Evolutionary conservation across 2,888 invertebrate species (phyloP).

Genomic region (Leucania comma): DNA sequence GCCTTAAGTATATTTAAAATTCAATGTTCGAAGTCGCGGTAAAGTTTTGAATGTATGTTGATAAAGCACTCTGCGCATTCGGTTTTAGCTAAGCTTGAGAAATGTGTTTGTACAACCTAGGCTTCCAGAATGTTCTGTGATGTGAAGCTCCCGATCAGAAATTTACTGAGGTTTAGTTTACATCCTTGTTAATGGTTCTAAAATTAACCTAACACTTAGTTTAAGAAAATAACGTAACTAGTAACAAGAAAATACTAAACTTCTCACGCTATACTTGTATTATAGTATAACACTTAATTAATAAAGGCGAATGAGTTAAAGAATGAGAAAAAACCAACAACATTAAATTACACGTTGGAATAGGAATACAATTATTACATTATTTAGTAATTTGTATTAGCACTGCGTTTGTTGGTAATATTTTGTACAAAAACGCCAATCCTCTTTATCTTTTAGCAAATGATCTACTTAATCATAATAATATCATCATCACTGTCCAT

Average conservation of each 20-base stretch:
- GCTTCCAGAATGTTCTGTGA: constrained; percentile 16
- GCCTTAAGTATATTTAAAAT: constrained; percentile 45
- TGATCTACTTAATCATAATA: constrained; percentile 17
- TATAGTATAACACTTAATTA: too few species aligned
- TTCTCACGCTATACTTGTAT: too few species aligned
- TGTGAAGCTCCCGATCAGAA: constrained; percentile 17
- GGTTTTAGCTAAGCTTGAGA: constrained; percentile 47
- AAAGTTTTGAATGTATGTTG: constrained; percentile 52
- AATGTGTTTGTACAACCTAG: constrained; percentile 48
- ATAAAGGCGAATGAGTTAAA: too few species aligned
- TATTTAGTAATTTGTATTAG: background rate
- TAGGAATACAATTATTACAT: background rate
- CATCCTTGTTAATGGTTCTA: constrained; percentile 20
- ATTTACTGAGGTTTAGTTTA: constrained; percentile 15
- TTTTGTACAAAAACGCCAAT: background rate
- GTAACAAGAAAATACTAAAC: too few species aligned
- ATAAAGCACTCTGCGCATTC: constrained; percentile 43
- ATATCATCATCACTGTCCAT: constrained; percentile 3
- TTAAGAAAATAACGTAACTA: background rate
- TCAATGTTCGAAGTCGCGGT: constrained; percentile 43
- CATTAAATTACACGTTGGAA: background rate
- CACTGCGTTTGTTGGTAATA: background rate
- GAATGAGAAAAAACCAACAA: background rate
- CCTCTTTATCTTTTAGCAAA: background rate
- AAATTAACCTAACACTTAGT: background rate